These are phyloP conservation scores for Taenaris catops DNA, from an alignment of 2,888 invertebrate genomes.

Conservation along the genomic window DNA sequence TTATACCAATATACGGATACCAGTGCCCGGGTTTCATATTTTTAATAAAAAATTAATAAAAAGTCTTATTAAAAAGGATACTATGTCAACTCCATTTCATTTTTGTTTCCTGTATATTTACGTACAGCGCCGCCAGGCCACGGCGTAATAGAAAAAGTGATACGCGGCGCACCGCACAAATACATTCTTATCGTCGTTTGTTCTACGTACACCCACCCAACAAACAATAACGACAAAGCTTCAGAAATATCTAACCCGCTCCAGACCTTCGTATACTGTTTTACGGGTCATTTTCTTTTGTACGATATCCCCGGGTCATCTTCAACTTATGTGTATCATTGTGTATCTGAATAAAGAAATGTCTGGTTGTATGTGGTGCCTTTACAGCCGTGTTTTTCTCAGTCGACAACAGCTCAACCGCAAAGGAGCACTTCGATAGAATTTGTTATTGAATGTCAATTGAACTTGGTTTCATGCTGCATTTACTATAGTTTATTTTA, in stretches of 20 bases:
- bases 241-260: conserved; percentile 1
- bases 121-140: conserved; percentile 36
- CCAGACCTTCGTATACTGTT: background rate
- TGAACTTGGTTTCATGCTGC: conserved; percentile 10
- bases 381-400: conserved; percentile 27
- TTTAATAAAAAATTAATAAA: no score
- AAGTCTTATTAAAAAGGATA: no score
- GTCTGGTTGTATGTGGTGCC: conserved; percentile 32
- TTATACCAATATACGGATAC: no score
- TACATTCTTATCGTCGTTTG: conserved; percentile 51
- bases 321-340: background rate
- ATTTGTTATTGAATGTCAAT: conserved; percentile 22
- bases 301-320: background rate
- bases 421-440: conserved; percentile 23
- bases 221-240: conserved; percentile 7
- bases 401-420: conserved; percentile 16
- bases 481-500: no score
- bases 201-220: conserved; percentile 23
- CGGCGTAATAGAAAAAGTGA: conserved; percentile 71
- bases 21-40: no score
- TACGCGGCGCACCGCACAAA: conserved; percentile 64
- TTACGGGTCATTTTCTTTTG: conserved; percentile 10
- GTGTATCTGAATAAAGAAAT: conserved; percentile 27
- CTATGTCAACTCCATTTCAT: conserved; percentile 25
- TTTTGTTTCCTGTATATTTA: conserved; percentile 29